phyloP scores from a whole-genome alignment of 2,888 invertebrate genomes.

The Macrosiphum euphorbiae region DNA sequence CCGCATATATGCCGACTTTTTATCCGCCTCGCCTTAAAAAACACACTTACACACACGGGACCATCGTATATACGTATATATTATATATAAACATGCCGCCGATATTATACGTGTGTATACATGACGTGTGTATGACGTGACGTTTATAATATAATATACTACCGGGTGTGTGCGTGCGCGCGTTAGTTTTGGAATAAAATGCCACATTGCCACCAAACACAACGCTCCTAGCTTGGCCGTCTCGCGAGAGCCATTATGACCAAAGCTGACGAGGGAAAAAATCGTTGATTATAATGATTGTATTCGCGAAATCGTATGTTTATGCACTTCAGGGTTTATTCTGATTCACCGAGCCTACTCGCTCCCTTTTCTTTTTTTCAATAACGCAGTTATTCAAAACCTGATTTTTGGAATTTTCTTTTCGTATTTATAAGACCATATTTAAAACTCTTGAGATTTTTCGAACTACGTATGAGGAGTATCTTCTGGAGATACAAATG shows the following conservation, averaged over 20 bases:
- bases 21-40: constrained; percentile 60
- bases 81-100: background rate
- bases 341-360: background rate
- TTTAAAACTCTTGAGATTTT: background rate
- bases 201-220: background rate
- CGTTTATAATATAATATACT: constrained; percentile 2
- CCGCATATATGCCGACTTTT: constrained; percentile 52
- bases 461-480: background rate
- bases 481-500: background rate
- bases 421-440: background rate
- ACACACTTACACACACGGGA: background rate
- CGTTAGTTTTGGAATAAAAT: background rate
- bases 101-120: background rate
- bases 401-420: background rate
- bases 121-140: constrained; percentile 19
- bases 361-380: too few species aligned
- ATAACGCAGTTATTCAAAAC: background rate
- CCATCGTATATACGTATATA: background rate
- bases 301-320: background rate
- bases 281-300: background rate
- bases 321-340: background rate
- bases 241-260: background rate
- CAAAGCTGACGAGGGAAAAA: background rate
- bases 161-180: background rate
- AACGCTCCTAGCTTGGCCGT: background rate